Evolutionary conservation across 2,113 vertebrate genomes (phyloP), one percentile per base, ranked within the genome.

Genomic region (Rhinopomastus cyanomelas): DNA sequence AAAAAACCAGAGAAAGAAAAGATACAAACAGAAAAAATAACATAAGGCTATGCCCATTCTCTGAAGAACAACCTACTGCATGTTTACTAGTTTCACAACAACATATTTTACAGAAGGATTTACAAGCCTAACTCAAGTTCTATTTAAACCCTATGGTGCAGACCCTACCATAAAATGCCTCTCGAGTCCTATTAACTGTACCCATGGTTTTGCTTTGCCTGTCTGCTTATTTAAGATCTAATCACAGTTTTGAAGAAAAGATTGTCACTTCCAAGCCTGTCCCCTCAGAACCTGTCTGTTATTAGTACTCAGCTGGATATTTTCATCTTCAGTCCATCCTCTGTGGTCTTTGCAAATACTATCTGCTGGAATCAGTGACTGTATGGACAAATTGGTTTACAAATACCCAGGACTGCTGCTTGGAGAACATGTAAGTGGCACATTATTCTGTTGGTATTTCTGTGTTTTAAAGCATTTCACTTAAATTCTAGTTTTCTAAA

Each of bases 181-280:
- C 97, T 87, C 92, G 97, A 98, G 97, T 96, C 97, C 97, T 98
- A 97, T 98, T 98, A 98, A 97, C 96, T 93, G 96, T 95, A 96
- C 97, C 95, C 94, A 98, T 96, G 96, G 97, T 98, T 98, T 98
- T 97, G 97, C 97, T 97, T 97, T 97, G 95, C 97, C 97, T 97
- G 96, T 97, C 96, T 98, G 91, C 85, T 97, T 97, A 96, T 90
- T 96, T 96, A 96, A 97, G 94, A 97, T 97, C 94, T 97, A 97
- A 97, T 89, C 81, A 97, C 86, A 96, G 46, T 94, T 96, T 85
- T 93, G 80, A 96, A 94, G 91, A 86, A 92, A 96, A 95, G 81
- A 92, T 75, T 96, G 93, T 93, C 95, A 94, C 85, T 97, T 95
- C 88, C 96, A 94, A 95, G 84, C 81, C 91, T 96, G 93, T 97